Base-by-base conservation (phyloP, 2,888 invertebrate species). In the Campopleginae sp. region DNA sequence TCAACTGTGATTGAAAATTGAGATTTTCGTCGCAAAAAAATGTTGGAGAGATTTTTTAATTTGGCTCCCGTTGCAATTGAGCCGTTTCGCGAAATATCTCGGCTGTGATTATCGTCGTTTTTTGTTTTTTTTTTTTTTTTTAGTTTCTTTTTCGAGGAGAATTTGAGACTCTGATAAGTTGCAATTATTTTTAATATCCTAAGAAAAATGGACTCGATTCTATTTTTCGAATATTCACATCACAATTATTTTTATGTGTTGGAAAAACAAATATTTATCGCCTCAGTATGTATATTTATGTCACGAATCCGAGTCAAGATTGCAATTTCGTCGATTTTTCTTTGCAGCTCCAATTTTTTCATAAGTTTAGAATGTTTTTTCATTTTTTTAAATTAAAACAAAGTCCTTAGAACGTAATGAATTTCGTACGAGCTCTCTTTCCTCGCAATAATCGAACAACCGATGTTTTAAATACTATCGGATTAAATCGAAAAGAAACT, bases 61-160 rank as follows among this genome's bases (percentile, higher is more conserved):
- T 42, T 33, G 66, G 58, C 48, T 78, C 14, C 14, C 23, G 54
- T 74, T 61, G 81, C 77, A 77, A 81, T 80, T 77, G 42, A 74
- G 63, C 61, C 80, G 84, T 81, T 74, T 63, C 51, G 77, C 76
- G 44, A 68, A 70, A 77, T 77, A 84, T 78, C 77, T 78, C 84
- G 81, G 74, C 84, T 78, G 84, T 84, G 84, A 84, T 84, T 78
- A 76, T 80, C 65, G 38, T 48, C 74, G 27, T 38, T 23, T 68
- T 31, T 68, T 61, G 68, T 42, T 38, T 23, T 68, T 31, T 68
- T 61, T 74, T 33, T n/a, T 31, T 42, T 46, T 48, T 44, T n/a
- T n/a, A 58, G 63, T 80, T 46, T 63, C 44, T 54, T n/a, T 44
- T 44, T 23, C 70, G 17, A 48, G 19, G 44, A 1, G 27, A 58